These are phyloP conservation scores for Rhynchotus rufescens DNA, from an alignment of 2,797 vertebrate species.

Conservation along the genomic window DNA sequence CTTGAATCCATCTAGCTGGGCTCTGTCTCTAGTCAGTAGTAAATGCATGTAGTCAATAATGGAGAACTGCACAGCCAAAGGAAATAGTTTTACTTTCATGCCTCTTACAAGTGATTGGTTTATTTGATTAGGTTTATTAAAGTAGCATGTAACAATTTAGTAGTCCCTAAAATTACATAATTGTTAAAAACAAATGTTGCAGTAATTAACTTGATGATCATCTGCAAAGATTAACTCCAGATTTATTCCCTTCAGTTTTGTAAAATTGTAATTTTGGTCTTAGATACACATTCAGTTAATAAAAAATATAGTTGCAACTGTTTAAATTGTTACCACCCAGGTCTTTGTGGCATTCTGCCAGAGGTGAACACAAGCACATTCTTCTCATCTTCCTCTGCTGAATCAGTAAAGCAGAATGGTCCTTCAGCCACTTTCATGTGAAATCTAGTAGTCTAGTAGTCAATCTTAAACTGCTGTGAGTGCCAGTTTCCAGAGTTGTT, in stretches of 20 bases:
- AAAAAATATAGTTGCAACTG: not conserved
- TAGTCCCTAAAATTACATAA: not conserved
- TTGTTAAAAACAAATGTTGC: not conserved
- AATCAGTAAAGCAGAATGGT: not conserved
- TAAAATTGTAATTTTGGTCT: not conserved
- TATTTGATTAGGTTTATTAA: not conserved
- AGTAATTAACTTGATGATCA: not conserved
- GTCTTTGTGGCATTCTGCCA: not conserved
- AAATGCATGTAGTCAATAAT: not conserved
- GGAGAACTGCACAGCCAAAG: not conserved
- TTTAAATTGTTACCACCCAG: not conserved
- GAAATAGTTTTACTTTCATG: not conserved
- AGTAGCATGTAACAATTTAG: not conserved
- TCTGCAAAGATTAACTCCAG: not conserved
- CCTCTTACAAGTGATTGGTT: not conserved
- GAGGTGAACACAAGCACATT: not conserved
- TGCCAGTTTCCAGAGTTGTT: not conserved
- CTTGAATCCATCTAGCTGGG: not conserved
- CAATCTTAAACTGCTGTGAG: not conserved
- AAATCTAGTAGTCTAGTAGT: not conserved
- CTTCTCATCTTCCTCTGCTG: not conserved
- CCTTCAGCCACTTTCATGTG: not conserved
- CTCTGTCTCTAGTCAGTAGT: not conserved
- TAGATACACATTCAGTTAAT: not conserved
- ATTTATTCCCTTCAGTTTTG: not conserved